Evolutionary conservation across 2,113 vertebrate genomes (phyloP).

Genomic region (Papio anubis): DNA sequence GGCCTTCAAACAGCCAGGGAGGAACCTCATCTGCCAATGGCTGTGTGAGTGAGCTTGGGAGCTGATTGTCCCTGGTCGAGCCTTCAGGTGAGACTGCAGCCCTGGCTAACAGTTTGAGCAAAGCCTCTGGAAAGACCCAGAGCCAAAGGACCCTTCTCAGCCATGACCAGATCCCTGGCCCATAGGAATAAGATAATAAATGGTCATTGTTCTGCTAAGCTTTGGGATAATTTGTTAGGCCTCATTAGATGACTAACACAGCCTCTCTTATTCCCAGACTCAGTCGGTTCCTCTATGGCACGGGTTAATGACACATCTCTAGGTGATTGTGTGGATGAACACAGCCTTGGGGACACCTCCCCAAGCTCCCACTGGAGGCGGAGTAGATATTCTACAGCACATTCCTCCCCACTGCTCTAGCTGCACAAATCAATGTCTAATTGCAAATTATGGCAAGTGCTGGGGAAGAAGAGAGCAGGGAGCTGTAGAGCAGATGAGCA

Average conservation of each 20-base stretch:
- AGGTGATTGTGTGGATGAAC: too few species aligned
- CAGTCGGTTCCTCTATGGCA: background rate
- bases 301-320: background rate
- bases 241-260: background rate
- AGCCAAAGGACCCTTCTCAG: background rate
- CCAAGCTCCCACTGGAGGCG: background rate
- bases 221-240: background rate
- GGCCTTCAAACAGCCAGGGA: background rate
- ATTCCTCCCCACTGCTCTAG: background rate
- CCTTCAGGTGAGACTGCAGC: background rate
- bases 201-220: background rate
- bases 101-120: background rate
- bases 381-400: background rate
- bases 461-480: background rate
- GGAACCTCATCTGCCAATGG: background rate
- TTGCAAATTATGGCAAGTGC: background rate
- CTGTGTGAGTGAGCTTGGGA: background rate
- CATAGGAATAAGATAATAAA: background rate
- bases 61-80: rapidly evolving
- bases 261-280: background rate
- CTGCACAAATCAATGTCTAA: background rate
- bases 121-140: background rate
- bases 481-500: rapidly evolving
- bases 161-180: background rate
- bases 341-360: background rate